These are phyloP conservation scores for Diplogasteroides magnus DNA, from an alignment of 1,140 invertebrate species.

Conservation along the genomic window DNA sequence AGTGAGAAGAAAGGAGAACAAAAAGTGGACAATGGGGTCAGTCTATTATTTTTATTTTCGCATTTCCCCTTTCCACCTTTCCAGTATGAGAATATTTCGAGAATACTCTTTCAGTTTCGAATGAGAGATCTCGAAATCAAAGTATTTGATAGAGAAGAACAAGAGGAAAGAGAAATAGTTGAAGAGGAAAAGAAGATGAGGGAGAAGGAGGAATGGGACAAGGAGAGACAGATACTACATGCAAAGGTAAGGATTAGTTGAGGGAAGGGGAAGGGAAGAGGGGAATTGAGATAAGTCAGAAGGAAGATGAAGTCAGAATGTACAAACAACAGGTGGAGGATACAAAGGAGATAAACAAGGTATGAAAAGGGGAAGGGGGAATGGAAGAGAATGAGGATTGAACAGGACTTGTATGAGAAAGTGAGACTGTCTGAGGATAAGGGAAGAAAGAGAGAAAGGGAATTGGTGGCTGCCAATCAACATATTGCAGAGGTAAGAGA, in stretches of 20 bases:
- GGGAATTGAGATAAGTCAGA: neutral
- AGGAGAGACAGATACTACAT: neutral
- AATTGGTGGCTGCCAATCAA: slow-evolving; percentile 7
- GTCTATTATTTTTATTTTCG: neutral
- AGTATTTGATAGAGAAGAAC: slow-evolving; percentile 32
- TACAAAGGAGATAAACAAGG: neutral
- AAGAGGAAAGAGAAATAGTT: slow-evolving; percentile 18
- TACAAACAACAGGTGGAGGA: neutral
- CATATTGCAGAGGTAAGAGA: neutral
- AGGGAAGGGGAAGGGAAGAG: neutral
- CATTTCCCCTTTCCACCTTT: too few relatives aligned
- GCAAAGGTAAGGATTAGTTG: neutral
- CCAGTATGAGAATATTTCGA: too few relatives aligned
- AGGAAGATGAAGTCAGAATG: neutral
- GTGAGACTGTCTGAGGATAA: slow-evolving; percentile 18
- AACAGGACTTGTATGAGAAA: slow-evolving; percentile 19
- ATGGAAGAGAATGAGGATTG: neutral
- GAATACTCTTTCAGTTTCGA: slow-evolving; percentile 1
- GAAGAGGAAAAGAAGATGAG: slow-evolving; percentile 29
- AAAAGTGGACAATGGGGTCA: slow-evolving; percentile 2
- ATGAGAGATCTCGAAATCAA: slow-evolving; percentile 24
- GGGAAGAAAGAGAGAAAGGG: slow-evolving; percentile 13
- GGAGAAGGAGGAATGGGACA: neutral
- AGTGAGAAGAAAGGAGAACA: slow-evolving; percentile 1
- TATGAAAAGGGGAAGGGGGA: neutral